phyloP scores from a whole-genome alignment of 2,113 vertebrate genomes.

The Atlantisia rogersi region DNA sequence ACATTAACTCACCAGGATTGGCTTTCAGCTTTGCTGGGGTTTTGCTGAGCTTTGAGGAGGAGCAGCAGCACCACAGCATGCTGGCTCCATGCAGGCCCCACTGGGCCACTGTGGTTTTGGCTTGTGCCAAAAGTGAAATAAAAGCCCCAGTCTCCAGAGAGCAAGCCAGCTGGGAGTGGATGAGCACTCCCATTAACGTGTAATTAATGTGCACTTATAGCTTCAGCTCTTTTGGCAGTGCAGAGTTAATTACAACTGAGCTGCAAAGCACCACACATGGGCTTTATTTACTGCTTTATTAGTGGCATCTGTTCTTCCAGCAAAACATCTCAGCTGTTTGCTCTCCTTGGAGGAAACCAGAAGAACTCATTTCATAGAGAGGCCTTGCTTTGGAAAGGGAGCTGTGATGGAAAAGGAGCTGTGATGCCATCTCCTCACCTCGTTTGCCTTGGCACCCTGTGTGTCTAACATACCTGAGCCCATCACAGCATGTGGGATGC shows the following conservation, averaged over 20 bases:
- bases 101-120: background rate
- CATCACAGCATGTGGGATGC: fast-evolving
- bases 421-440: no score
- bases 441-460: background rate
- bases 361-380: background rate
- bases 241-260: slow-evolving; percentile 20
- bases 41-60: background rate
- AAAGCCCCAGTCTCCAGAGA: background rate
- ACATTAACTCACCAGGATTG: background rate
- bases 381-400: fast-evolving
- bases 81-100: background rate
- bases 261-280: background rate
- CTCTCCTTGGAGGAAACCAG: background rate
- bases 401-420: no score
- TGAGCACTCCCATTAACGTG: background rate
- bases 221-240: background rate
- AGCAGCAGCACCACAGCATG: background rate
- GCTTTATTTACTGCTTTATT: slow-evolving; percentile 37
- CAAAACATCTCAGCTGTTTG: background rate
- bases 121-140: background rate
- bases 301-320: slow-evolving; percentile 11
- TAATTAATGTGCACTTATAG: slow-evolving; percentile 14
- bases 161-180: background rate
- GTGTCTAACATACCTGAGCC: background rate
- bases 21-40: background rate